These are phyloP conservation scores for Channallabes apus DNA, from an alignment of 2,797 vertebrate species.

Conservation along the genomic window DNA sequence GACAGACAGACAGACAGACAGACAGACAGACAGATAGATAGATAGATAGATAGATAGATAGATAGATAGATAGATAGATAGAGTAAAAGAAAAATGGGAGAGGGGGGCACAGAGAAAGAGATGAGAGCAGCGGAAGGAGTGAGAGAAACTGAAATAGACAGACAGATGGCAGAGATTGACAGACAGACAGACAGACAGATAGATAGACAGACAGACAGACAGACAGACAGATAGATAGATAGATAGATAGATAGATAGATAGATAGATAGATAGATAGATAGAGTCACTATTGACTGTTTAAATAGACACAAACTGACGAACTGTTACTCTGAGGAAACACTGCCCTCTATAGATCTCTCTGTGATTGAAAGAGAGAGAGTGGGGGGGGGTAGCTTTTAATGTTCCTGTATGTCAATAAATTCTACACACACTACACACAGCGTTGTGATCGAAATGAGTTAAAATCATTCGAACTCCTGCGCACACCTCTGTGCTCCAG, in stretches of 20 bases:
- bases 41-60: slow-evolving; percentile 36
- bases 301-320: not conserved
- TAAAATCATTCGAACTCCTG: not conserved
- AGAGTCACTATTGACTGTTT: not conserved
- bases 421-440: not conserved
- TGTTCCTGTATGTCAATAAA: not conserved
- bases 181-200: not conserved
- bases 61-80: slow-evolving; percentile 15
- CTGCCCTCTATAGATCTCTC: slow-evolving; percentile 50
- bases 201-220: slow-evolving; percentile 8
- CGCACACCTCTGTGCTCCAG: too few relatives aligned
- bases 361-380: too few relatives aligned
- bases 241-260: slow-evolving; percentile 21
- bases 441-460: not conserved
- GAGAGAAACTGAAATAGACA: not conserved
- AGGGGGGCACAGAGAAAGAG: not conserved
- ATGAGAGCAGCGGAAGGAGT: too few relatives aligned
- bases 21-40: not conserved
- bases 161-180: slow-evolving; percentile 3
- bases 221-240: slow-evolving; percentile 4
- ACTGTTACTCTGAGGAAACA: slow-evolving; percentile 41
- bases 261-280: slow-evolving; percentile 15
- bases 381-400: too few relatives aligned
- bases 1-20: not conserved
- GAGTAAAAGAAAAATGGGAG: not conserved